Percentiles rank a stretch among this genome's conserved stretches.
Evolutionary conservation across 53 echinoderm and acorn worm species (phyloP).

Genomic region (Luidia sarsii): DNA sequence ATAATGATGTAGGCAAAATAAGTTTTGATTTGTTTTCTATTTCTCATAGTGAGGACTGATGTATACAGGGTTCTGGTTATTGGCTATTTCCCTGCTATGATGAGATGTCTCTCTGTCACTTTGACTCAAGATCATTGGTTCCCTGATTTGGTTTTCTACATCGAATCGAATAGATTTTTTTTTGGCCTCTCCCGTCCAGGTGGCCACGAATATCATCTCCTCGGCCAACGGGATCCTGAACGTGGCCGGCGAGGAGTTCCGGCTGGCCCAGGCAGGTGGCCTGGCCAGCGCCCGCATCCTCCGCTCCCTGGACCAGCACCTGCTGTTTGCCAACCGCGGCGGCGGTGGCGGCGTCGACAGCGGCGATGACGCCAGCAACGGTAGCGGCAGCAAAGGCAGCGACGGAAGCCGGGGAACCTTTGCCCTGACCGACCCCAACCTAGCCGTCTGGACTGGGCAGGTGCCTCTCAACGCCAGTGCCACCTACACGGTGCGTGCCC

Average conservation of each 20-base stretch:
- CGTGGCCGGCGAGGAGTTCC: background rate
- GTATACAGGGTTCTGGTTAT: no score
- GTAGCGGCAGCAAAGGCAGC: no score
- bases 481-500: slow-evolving; percentile 16
- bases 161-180: background rate
- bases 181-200: background rate
- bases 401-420: no score
- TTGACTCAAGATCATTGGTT: background rate
- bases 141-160: background rate
- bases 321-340: slow-evolving; percentile 37
- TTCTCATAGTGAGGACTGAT: no score
- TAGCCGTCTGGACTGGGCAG: slow-evolving; percentile 29
- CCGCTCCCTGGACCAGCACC: slow-evolving; percentile 25
- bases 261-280: slow-evolving; percentile 3
- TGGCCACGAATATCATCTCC: slow-evolving; percentile 11
- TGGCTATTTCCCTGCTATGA: no score
- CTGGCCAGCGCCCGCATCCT: slow-evolving; percentile 48
- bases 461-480: slow-evolving; percentile 37
- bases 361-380: no score
- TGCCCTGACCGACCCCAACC: slow-evolving; percentile 28
- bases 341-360: no score
- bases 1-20: no score
- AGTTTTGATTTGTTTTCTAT: no score
- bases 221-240: slow-evolving; percentile 21
- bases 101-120: no score